Percentiles rank a stretch among this genome's conserved stretches.
phyloP scores from a whole-genome alignment of 2,888 invertebrate genomes.

The Drosophila recens region DNA sequence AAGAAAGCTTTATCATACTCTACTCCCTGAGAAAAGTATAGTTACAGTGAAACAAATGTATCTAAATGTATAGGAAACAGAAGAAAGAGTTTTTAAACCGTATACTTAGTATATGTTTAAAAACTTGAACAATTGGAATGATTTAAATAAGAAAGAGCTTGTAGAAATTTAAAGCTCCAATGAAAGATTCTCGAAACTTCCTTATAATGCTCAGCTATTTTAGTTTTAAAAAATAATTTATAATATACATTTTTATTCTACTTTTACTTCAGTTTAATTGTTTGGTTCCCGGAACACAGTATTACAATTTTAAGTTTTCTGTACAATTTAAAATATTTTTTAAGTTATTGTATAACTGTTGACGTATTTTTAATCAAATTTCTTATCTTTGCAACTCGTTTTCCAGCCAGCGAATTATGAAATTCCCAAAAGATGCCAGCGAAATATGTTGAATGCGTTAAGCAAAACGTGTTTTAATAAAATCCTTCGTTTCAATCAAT shows the following conservation, averaged over 20 bases:
- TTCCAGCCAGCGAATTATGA: constrained; percentile 65
- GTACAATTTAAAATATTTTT: not conserved
- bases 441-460: constrained; percentile 58
- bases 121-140: no score
- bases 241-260: no score
- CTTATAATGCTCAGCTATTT: not conserved
- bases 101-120: not conserved
- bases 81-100: not conserved
- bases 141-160: no score
- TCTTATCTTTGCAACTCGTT: constrained; percentile 41
- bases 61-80: not conserved
- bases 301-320: not conserved
- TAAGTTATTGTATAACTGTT: constrained; percentile 12
- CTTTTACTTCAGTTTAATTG: not conserved
- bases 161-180: not conserved
- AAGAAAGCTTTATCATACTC: not conserved
- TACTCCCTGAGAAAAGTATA: not conserved
- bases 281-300: not conserved
- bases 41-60: not conserved
- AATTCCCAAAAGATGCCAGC: constrained; percentile 49
- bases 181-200: not conserved
- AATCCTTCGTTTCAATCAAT: constrained; percentile 36
- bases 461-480: constrained; percentile 64
- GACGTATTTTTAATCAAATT: constrained; percentile 33
- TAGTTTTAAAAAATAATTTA: no score